Conservation (phyloP, 2,888 invertebrate species). For the Lydus trimaculatus region DNA sequence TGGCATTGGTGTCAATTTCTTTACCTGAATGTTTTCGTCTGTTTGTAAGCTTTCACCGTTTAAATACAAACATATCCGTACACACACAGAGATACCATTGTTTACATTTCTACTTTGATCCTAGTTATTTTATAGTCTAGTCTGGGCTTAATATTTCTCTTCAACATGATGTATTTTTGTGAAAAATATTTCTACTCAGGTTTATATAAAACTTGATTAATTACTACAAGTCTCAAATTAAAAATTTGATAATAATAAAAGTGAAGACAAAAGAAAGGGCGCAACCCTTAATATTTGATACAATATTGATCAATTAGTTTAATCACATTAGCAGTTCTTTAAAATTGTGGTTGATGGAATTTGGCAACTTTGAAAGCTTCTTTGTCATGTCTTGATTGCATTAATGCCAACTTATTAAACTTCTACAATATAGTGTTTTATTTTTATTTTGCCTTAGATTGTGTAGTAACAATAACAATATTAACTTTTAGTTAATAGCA, state of each 20-base stretch:
- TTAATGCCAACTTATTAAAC: neutral
- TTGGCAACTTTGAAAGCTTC: neutral
- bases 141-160: neutral
- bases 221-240: neutral
- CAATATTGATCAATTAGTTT: neutral
- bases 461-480: too few relatives aligned
- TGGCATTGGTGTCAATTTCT: slow-evolving; percentile 2
- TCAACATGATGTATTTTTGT: neutral
- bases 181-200: neutral
- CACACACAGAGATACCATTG: slow-evolving; percentile 10
- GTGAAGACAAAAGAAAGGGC: neutral
- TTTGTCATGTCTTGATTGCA: slow-evolving; percentile 2
- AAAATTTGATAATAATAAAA: neutral
- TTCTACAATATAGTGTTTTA: neutral
- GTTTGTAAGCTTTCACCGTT: slow-evolving; percentile 12
- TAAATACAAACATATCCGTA: neutral
- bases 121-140: slow-evolving; percentile 6
- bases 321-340: neutral
- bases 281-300: neutral
- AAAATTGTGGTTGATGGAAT: neutral
- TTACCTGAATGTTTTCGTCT: neutral
- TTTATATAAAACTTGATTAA: neutral
- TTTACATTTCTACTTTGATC: slow-evolving; percentile 14
- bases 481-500: neutral
- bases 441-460: too few relatives aligned